Evolutionary conservation across 1,140 invertebrate genomes (phyloP), one percentile per base, ranked within the genome.

Genomic region (Lordiphosa stackelbergi): DNA sequence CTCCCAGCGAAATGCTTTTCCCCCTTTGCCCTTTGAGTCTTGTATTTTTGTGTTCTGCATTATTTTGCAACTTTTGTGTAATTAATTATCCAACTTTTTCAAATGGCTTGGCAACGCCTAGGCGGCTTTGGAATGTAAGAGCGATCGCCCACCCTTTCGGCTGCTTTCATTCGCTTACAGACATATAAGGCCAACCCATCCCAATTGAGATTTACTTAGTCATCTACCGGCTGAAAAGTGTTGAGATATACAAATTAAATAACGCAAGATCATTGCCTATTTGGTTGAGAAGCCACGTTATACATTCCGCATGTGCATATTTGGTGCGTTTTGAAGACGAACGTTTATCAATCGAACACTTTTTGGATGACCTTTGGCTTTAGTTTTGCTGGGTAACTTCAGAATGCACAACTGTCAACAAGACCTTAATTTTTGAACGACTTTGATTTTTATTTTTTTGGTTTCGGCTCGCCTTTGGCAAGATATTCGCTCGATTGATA

Each of bases 31-130:
- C 8, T 6, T 6, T 8, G 7, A 31, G 28, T 31, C 28, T 57
- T 54, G 46, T n/a, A 19, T 66, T 56, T 61, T 56, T 61, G 81
- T 81, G 74, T 81, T 81, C 62, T 79, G 70, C 70, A 79, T 71
- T 79, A 74, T 70, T 69, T 70, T 79, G 66, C 71, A 81, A 49
- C 60, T 59, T 42, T 68, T 53, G 46, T 53, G 38, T 63, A 68
- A 75, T 75, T 81, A 66, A 79, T 81, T 74, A 60, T 31, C 36
- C 40, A 43, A 47, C 42, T 19, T 38, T 42, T 60, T 53, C 31
- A 54, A 66, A 71, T 62, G 68, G 66, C 45, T 48, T 35, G 46
- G 41, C 12, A 16, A 35, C 3, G 7, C 24, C 41, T 64, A 54
- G 62, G 37, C 34, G 62, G 56, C 48, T 22, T 34, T 4, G 54